Percentiles rank a stretch among this genome's conserved stretches.
phyloP scores from a whole-genome alignment of 2,888 invertebrate species.

The Melolontha melolontha region DNA sequence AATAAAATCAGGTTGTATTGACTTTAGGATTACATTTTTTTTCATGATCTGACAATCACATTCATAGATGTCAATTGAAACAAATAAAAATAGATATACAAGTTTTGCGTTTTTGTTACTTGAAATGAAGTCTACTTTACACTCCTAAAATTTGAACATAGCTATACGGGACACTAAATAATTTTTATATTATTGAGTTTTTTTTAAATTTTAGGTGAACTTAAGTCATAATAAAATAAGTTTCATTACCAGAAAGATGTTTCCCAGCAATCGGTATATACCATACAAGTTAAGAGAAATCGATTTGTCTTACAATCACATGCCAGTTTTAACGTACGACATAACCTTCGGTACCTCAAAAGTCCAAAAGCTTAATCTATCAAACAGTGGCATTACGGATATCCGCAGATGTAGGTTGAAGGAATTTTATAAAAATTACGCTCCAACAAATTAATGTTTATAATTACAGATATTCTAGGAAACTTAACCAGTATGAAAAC shows the following conservation, averaged over 20 bases:
- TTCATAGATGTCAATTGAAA: too few relatives aligned
- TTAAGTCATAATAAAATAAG: conserved; percentile 86
- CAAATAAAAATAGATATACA: too few relatives aligned
- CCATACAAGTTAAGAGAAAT: conserved; percentile 84
- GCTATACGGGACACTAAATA: too few relatives aligned
- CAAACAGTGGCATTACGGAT: conserved; percentile 83
- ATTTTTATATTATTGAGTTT: too few relatives aligned
- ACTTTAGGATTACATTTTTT: too few relatives aligned
- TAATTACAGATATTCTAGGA: conserved; percentile 78
- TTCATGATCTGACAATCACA: too few relatives aligned
- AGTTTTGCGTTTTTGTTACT: too few relatives aligned
- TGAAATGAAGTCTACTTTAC: too few relatives aligned
- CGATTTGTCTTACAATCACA: conserved; percentile 85
- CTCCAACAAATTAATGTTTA: not conserved
- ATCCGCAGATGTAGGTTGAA: conserved; percentile 75
- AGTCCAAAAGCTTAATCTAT: conserved; percentile 77
- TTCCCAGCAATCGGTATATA: conserved; percentile 86
- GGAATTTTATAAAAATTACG: not conserved
- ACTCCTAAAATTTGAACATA: too few relatives aligned
- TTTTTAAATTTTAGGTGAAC: conserved; percentile 76
- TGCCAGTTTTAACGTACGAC: conserved; percentile 86
- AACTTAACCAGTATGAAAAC: conserved; percentile 83
- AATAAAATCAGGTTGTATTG: too few relatives aligned
- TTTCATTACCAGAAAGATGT: conserved; percentile 84
- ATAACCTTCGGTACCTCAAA: conserved; percentile 80